phyloP scores from a whole-genome alignment of 1,140 invertebrate genomes.

The Neodiprion virginianus region DNA sequence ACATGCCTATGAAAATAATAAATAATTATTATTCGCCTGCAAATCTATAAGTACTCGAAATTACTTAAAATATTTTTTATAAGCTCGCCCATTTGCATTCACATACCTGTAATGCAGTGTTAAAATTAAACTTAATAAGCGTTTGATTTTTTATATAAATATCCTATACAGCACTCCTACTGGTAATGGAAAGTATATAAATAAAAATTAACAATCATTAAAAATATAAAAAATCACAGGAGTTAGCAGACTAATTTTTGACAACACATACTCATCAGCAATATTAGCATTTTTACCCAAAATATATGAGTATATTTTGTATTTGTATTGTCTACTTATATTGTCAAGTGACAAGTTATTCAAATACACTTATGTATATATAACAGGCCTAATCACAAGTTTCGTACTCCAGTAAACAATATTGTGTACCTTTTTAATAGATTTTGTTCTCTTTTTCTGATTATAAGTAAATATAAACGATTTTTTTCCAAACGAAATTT shows the following conservation, averaged over 20 bases:
- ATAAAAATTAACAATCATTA: background rate
- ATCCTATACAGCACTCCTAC: constrained; percentile 1
- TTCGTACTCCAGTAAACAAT: background rate
- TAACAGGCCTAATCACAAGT: background rate
- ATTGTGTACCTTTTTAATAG: background rate
- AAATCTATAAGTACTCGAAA: too few species aligned
- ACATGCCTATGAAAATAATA: too few species aligned
- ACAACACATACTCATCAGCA: background rate
- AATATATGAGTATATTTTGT: constrained; percentile 4
- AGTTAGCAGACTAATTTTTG: background rate
- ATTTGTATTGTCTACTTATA: background rate
- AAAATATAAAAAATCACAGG: background rate
- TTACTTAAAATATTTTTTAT: too few species aligned
- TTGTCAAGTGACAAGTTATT: background rate
- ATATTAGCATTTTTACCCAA: background rate
- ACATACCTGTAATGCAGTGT: too few species aligned
- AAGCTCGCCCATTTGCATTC: too few species aligned
- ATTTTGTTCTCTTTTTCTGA: background rate
- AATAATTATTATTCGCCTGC: too few species aligned
- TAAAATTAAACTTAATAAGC: background rate
- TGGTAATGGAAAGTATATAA: background rate
- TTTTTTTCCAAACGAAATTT: background rate
- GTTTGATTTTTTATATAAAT: background rate
- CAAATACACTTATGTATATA: background rate
- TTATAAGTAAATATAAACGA: background rate